Evolutionary conservation across 2,888 invertebrate genomes (phyloP), one percentile per base, ranked within the genome.

Genomic region (Ectropis crepuscularia): DNA sequence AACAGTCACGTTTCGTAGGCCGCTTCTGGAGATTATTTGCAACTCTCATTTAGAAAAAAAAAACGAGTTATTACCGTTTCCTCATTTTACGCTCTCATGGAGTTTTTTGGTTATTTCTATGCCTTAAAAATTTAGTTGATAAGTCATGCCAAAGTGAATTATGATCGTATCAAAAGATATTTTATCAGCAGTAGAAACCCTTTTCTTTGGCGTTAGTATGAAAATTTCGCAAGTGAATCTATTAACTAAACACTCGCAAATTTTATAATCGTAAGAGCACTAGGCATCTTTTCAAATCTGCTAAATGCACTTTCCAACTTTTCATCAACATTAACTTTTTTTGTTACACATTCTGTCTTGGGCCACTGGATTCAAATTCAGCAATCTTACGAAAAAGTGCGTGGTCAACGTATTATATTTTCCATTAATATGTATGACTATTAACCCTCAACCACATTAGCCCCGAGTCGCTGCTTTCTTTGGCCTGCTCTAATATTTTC

Each of bases 401-500:
- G 73, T 70, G 71, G 78, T 76, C 81, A 80, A 77, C 80, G 79
- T 83, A 81, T 80, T 83, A 80, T 53, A 65, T 65, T 84, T 83
- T 78, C 71, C 78, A 89, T 91, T 82, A 90, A 90, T 90, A 90
- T 90, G 83, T 86, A 90, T 88, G 87, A 85, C 84, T 85, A 88
- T 89, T 88, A 89, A 86, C 86, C 83, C 75, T 80, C 75, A 73
- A 80, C 78, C 82, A 85, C 83, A 86, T 89, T 88, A 89, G 84
- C 85, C 81, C 75, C 73, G 75, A 78, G 85, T 81, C 79, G 76
- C 77, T 81, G 75, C 84, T 88, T 86, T 83, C 84, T 82, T 80
- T 81, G 80, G 80, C 75, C 81, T 77, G 81, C 83, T 87, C 89
- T 90, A 89, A 90, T 91, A 90, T 90, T 91, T 90, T 87, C 91